Evolutionary conservation across 2,888 invertebrate species (phyloP), one percentile per base, ranked within the genome.

Genomic region (Cantharis lateralis): DNA sequence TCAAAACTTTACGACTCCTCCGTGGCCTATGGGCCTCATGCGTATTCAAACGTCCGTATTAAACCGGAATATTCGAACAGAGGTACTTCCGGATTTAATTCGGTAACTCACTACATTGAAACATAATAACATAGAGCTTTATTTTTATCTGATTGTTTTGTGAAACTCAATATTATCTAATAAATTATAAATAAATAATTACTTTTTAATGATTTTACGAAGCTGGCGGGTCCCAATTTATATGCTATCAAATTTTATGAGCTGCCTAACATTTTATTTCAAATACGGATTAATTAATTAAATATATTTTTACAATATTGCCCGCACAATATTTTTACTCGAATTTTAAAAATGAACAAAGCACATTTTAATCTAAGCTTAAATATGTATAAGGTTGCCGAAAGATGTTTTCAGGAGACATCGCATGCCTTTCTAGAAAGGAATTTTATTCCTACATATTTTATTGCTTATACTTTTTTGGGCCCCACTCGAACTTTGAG

Each of bases 1-100:
- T 69, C 73, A 68, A 62, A 73, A 73, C 69, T 73, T 73, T 73
- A 73, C 69, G 73, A 73, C 73, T 73, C 69, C 73, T 73, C 73
- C 28, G 73, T 69, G 73, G 73, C 68, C 28, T 68, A 68, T 62
- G 72, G 68, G 26, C 73, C 73, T 73, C 73, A 68, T 73, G 73
- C 73, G 73, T 73, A 73, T 73, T 73, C 73, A 68, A 73, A 69
- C 68, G 73, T 68, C 73, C 62, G 73, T 73, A 73, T 73, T 73
- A 73, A 73, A 73, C 68, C 68, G 73, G 68, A 73, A 66, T 15
- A 66, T 69, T 68, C 73, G 68, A 68, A 69, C 73, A 62, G 68
- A 73, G 73, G 73, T 73, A 73, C 68, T 73, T 73, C 69, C 73
- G 73, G 62, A 68, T 69, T 62, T 68, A 68, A 73, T 69, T 73